These are phyloP conservation scores for Heliocidaris erythrogramma DNA, from an alignment of 35 echinoderm and acorn worm genomes.

Conservation along the genomic window DNA sequence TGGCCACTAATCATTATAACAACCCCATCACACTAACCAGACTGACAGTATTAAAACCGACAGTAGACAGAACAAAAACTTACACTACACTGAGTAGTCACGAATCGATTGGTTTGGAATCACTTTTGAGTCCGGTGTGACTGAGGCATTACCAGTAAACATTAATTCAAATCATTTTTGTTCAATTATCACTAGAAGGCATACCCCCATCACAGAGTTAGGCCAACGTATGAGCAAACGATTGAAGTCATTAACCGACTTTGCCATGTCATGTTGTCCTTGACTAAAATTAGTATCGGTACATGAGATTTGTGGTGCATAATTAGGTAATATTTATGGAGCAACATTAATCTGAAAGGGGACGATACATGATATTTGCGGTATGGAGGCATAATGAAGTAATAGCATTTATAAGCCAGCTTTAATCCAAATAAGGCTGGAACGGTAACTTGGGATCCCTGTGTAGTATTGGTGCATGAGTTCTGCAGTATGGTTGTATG, in stretches of 20 bases:
- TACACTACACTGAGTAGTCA: too few species aligned
- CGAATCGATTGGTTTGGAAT: too few species aligned
- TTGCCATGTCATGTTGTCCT: neutral
- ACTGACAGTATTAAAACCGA: too few species aligned
- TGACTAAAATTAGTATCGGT: neutral
- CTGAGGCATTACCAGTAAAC: neutral
- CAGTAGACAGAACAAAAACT: too few species aligned
- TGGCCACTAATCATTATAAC: neutral
- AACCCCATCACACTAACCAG: too few species aligned
- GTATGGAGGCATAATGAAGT: neutral
- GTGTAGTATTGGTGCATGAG: too few species aligned
- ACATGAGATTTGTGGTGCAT: neutral
- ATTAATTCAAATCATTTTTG: neutral
- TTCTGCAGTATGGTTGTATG: too few species aligned
- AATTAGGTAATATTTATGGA: neutral
- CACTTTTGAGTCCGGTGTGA: too few species aligned
- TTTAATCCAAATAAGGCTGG: neutral
- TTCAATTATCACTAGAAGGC: neutral
- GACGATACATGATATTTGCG: neutral
- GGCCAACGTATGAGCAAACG: neutral
- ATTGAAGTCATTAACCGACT: neutral
- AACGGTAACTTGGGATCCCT: neutral
- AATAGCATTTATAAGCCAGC: neutral
- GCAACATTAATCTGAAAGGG: neutral
- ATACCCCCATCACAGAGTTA: neutral